Conservation (phyloP, 92 coral and sea anemone genomes). For the Porites divaricata region DNA sequence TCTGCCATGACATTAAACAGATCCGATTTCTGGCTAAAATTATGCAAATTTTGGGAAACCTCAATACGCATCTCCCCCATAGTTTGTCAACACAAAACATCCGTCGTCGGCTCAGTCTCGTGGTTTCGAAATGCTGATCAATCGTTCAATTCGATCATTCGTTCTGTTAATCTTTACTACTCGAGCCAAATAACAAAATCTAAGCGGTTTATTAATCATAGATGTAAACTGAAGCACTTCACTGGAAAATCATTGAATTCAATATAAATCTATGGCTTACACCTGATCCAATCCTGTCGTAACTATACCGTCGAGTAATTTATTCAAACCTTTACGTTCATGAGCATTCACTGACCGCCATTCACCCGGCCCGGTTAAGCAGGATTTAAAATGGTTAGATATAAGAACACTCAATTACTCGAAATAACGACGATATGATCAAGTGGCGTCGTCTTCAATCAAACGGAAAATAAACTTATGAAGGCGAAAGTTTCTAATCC, state of each 20-base stretch:
- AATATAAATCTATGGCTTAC: slow-evolving; percentile 30
- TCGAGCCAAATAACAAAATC: slow-evolving; percentile 12
- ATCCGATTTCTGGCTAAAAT: slow-evolving; percentile 74
- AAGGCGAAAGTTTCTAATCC: slow-evolving; percentile 50
- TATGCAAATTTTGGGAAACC: slow-evolving; percentile 74
- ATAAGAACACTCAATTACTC: slow-evolving; percentile 43
- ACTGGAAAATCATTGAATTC: slow-evolving; percentile 35
- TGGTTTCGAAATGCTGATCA: slow-evolving; percentile 47
- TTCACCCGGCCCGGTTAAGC: slow-evolving; percentile 45
- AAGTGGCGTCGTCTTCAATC: slow-evolving; percentile 14
- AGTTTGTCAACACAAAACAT: slow-evolving; percentile 50
- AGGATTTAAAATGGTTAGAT: slow-evolving; percentile 53
- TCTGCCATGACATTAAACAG: slow-evolving; percentile 70
- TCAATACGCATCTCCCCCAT: slow-evolving; percentile 58
- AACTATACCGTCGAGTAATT: slow-evolving; percentile 64
- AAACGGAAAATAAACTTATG: slow-evolving; percentile 17
- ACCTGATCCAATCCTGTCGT: slow-evolving; percentile 58
- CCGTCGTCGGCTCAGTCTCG: slow-evolving; percentile 44
- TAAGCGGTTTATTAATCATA: slow-evolving; percentile 36
- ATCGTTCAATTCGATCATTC: slow-evolving; percentile 38
- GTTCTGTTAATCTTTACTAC: slow-evolving; percentile 38
- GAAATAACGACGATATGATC: slow-evolving; percentile 15
- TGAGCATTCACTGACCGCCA: slow-evolving; percentile 40
- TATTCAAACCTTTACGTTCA: slow-evolving; percentile 50
- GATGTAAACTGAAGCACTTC: slow-evolving; percentile 34